A percentile compares a stretch with the other conserved stretches of the same genome.
These are phyloP conservation scores for Syritta pipiens DNA, from an alignment of 2,888 invertebrate species.

Conservation along the genomic window DNA sequence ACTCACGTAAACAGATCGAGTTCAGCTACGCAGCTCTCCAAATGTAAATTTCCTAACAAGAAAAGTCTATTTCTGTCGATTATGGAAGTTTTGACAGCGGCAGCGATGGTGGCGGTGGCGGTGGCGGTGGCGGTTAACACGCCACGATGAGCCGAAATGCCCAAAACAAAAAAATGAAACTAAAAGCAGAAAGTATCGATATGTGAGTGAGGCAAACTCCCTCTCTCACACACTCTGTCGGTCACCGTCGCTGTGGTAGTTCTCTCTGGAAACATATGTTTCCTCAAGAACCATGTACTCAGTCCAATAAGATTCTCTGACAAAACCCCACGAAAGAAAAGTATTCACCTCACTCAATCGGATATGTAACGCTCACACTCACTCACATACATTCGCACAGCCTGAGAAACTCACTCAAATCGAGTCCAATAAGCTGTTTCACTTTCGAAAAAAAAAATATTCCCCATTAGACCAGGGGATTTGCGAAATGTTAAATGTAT, in stretches of 20 bases:
- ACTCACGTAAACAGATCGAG: neutral
- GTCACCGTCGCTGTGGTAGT: no score
- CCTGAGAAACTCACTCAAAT: conserved; percentile 9
- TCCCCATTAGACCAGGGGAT: conserved; percentile 9
- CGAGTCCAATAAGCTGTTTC: neutral
- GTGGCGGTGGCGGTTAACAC: no score
- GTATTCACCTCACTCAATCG: conserved; percentile 33
- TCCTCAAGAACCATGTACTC: neutral
- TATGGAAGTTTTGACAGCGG: conserved; percentile 13
- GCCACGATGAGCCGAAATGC: conserved; percentile 17
- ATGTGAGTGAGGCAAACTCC: neutral
- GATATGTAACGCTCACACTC: neutral
- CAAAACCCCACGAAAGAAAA: neutral
- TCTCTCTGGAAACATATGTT: neutral
- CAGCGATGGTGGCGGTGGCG: conserved; percentile 3
- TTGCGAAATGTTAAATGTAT: neutral
- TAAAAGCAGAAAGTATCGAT: neutral
- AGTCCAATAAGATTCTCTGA: neutral
- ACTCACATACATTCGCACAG: neutral
- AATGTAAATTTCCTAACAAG: conserved; percentile 6
- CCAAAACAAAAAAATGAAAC: conserved; percentile 10
- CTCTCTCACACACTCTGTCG: no score
- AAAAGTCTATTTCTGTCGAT: conserved; percentile 42
- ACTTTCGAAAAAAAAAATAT: neutral
- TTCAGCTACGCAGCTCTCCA: conserved; percentile 1